A percentile compares a stretch with the other conserved stretches of the same genome.
These are phyloP conservation scores for Tragelaphus scriptus DNA, from an alignment of 2,113 vertebrate species.

Conservation along the genomic window DNA sequence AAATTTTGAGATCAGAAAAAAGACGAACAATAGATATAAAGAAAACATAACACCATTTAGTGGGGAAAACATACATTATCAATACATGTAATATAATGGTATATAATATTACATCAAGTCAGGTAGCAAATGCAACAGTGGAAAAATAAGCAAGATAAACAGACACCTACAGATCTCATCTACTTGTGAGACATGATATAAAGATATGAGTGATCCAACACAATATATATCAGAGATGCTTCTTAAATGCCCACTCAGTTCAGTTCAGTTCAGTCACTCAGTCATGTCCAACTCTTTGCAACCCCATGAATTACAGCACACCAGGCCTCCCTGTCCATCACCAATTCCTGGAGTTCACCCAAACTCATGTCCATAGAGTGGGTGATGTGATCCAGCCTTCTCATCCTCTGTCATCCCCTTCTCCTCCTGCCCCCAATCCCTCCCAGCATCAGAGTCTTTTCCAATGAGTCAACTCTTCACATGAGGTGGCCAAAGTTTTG, in stretches of 20 bases:
- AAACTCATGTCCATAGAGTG: no score
- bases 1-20: background rate
- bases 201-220: background rate
- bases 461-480: no score
- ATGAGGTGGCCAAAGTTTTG: no score
- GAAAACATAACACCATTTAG: background rate
- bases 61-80: background rate
- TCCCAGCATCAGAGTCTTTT: no score
- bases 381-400: no score
- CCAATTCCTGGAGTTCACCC: no score
- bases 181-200: background rate
- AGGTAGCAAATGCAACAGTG: background rate
- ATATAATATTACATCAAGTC: background rate
- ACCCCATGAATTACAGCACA: no score
- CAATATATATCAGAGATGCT: background rate
- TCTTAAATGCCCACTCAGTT: background rate
- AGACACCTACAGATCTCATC: background rate
- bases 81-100: background rate
- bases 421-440: no score
- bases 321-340: no score
- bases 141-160: background rate
- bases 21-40: background rate
- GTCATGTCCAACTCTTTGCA: fast-evolving
- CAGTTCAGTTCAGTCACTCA: no score
- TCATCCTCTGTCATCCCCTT: no score